Conservation (phyloP, 2,113 vertebrate genomes). For the Pelmatolapia mariae region DNA sequence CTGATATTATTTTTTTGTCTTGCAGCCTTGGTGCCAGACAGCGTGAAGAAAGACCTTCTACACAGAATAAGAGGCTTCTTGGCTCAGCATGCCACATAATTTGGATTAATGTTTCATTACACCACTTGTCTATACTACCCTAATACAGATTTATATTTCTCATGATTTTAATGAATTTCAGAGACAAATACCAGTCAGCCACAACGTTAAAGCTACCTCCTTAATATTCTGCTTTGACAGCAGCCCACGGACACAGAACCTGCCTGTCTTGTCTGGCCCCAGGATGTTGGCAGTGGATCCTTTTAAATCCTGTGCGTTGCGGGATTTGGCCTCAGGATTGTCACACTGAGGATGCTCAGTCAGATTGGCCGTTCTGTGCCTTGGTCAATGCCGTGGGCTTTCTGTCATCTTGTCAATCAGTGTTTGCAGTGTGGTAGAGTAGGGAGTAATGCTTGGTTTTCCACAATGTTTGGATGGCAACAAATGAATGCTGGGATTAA, state of each 20-base stretch:
- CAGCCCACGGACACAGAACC: neutral
- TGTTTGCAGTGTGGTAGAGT: neutral
- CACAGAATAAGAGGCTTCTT: conserved; percentile 97
- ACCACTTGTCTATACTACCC: neutral
- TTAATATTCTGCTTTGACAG: neutral
- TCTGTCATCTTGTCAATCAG: neutral
- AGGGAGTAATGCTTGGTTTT: neutral
- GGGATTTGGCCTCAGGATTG: neutral
- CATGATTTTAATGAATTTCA: neutral
- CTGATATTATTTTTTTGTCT: neutral
- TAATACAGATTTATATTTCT: neutral
- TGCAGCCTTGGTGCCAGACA: conserved; percentile 95
- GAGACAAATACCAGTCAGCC: neutral
- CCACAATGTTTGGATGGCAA: neutral
- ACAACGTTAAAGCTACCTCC: neutral
- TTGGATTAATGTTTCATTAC: neutral
- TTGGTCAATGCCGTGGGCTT: neutral
- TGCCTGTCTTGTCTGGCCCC: neutral
- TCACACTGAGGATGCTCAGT: neutral
- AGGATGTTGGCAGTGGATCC: neutral
- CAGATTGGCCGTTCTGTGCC: neutral
- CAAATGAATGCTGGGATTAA: neutral
- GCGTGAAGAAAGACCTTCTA: conserved; percentile 96
- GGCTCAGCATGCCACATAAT: conserved; percentile 86
- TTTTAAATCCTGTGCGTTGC: neutral